Evolutionary conservation across 2,113 vertebrate genomes (phyloP).

Genomic region (Rhadina sibilatrix): DNA sequence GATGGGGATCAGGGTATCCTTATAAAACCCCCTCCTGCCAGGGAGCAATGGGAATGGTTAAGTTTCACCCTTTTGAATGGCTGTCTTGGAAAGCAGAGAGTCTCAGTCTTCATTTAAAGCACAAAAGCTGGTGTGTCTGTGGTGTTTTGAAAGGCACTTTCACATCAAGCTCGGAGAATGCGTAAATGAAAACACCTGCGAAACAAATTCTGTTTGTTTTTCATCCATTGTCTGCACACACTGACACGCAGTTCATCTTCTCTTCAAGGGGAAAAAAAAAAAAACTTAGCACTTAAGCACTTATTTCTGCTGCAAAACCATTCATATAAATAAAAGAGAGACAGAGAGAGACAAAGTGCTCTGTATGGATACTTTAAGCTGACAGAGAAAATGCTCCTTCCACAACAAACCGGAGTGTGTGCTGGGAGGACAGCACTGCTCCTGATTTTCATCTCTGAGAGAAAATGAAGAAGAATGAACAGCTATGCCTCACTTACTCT

Average conservation of each 20-base stretch:
- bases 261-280: not conserved
- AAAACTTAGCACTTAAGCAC: conserved; percentile 44
- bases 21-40: not conserved
- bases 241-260: conserved; percentile 24
- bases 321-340: conserved; percentile 54
- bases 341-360: conserved; percentile 49
- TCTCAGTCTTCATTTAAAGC: conserved; percentile 20
- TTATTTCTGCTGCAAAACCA: conserved; percentile 44
- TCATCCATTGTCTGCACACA: not conserved
- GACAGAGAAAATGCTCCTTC: conserved; percentile 41
- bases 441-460: conserved; percentile 24
- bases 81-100: not conserved
- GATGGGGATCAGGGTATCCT: not conserved
- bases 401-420: not conserved
- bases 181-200: conserved; percentile 3
- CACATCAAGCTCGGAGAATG: not conserved
- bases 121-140: not conserved
- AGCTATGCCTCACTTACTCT: conserved; percentile 62
- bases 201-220: conserved; percentile 43
- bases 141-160: conserved; percentile 24
- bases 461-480: conserved; percentile 70
- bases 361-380: conserved; percentile 38
- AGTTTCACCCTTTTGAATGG: not conserved
- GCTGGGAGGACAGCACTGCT: not conserved
- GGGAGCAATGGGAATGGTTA: not conserved